Percentiles rank a stretch among this genome's conserved stretches.
phyloP scores from a whole-genome alignment of 2,888 invertebrate genomes.

The Melipona beecheii region DNA sequence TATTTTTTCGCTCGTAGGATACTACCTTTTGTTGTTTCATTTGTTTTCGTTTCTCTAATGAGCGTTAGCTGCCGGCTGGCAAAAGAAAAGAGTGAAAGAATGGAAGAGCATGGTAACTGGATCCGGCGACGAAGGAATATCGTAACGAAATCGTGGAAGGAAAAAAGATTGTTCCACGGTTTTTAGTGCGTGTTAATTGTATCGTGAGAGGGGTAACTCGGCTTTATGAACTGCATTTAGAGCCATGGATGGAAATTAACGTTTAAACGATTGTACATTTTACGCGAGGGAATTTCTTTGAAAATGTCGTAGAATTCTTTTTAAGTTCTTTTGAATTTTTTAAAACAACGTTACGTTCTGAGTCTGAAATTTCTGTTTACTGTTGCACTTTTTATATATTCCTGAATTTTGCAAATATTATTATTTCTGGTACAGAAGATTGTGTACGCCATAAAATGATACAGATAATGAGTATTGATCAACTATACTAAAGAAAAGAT shows the following conservation, averaged over 20 bases:
- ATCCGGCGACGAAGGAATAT: neutral
- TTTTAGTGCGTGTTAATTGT: neutral
- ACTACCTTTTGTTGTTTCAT: neutral
- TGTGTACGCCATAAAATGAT: too few species aligned
- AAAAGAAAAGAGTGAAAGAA: neutral
- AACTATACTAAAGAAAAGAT: too few species aligned
- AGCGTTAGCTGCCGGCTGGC: neutral
- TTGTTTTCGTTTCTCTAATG: constrained; percentile 1
- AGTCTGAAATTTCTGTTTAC: too few species aligned
- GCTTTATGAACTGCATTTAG: neutral
- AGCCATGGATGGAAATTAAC: neutral
- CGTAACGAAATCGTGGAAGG: neutral
- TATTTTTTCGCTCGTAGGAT: neutral
- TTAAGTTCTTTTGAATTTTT: too few species aligned
- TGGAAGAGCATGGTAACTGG: neutral
- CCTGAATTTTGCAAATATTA: too few species aligned
- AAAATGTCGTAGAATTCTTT: too few species aligned
- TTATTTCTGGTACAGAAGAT: too few species aligned
- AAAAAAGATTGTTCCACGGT: neutral
- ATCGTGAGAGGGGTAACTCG: neutral
- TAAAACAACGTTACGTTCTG: too few species aligned
- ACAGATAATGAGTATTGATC: too few species aligned
- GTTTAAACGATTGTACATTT: too few species aligned
- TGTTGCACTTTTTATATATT: too few species aligned
- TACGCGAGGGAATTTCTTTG: too few species aligned